Conservation (phyloP, 2,888 invertebrate genomes). For the Notodonta dromedarius region DNA sequence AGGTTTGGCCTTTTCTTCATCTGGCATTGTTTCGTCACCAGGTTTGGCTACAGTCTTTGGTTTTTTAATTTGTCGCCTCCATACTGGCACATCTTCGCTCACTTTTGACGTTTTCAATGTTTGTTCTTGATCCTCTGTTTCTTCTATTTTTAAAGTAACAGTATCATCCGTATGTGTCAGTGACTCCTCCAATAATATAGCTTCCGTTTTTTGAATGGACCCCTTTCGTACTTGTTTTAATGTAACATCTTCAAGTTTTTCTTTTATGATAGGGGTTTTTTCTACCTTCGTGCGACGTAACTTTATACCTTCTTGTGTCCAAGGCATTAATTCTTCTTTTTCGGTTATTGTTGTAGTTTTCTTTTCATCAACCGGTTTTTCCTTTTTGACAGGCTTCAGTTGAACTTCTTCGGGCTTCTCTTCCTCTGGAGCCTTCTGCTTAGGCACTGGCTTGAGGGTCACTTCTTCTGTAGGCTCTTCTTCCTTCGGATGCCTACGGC, state of each 20-base stretch:
- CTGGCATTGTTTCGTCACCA: constrained; percentile 10
- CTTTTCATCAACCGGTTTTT: constrained; percentile 51
- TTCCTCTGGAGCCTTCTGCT: constrained; percentile 60
- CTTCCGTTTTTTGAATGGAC: constrained; percentile 61
- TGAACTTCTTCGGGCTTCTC: constrained; percentile 47
- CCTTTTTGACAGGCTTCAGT: constrained; percentile 50
- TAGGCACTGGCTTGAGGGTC: constrained; percentile 56
- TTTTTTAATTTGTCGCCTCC: constrained; percentile 27
- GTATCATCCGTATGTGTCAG: constrained; percentile 84
- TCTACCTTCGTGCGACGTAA: constrained; percentile 85
- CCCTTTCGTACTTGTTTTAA: constrained; percentile 68
- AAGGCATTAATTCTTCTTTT: constrained; percentile 48
- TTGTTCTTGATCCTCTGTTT: constrained; percentile 11
- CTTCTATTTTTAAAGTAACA: constrained; percentile 74
- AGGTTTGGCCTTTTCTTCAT: constrained; percentile 25
- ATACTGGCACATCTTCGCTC: constrained; percentile 9
- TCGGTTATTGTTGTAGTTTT: no score
- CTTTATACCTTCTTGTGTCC: constrained; percentile 86
- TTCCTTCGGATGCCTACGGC: constrained; percentile 39
- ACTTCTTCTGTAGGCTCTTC: constrained; percentile 35
- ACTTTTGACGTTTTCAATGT: constrained; percentile 13
- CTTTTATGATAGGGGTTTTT: constrained; percentile 79
- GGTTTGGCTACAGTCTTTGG: constrained; percentile 66
- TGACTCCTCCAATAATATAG: constrained; percentile 80
- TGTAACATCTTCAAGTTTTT: constrained; percentile 77